Base-by-base conservation (phyloP, 2,797 vertebrate species). In the Scomberomorus guttatus region DNA sequence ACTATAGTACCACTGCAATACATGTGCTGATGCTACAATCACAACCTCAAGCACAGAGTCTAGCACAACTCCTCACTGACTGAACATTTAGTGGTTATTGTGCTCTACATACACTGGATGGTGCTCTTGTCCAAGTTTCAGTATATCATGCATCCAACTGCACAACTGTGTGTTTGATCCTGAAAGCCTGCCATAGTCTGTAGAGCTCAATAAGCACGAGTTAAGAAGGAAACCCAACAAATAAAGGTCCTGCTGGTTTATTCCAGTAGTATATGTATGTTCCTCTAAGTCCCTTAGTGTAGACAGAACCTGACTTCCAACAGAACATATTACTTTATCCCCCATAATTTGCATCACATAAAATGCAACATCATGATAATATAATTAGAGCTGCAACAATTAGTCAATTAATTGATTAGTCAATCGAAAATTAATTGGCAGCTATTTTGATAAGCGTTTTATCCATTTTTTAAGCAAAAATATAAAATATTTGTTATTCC, bases 61-160 rank as follows among this genome's bases (percentile, higher is more conserved):
- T 3, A 37, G 11, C 6, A 55, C 18, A 20, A 9, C 14, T 12
- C 5, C 46, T n/a, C n/a, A n/a, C 29, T 20, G 52, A 22, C 2
- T 39, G 18, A 18, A 24, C 6, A 12, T 5, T 0, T 62, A 5
- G n/a, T 9, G 1, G 66, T 59, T 0, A 5, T 54, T 72, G 15
- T n/a, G 4, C 4, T 55, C 8, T 65, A 14, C n/a, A 7, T 0
- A 58, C 92, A 90, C 85, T 75, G 32, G 90, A 51, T 87, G 92
- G 92, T 0, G 81, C 2, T 77, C 2, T 85, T 65, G 63, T 32
- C 27, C 42, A 72, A 29, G 8, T 44, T 75, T 70, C 3, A 20
- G 7, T 11, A 4, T 20, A 1, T 29, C 5, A 8, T 27, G 11
- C 0, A 6, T 20, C n/a, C 42, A 52, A 51, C 58, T 4, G 24